These are phyloP conservation scores for Belgica antarctica DNA, from an alignment of 2,888 invertebrate species.

Conservation along the genomic window DNA sequence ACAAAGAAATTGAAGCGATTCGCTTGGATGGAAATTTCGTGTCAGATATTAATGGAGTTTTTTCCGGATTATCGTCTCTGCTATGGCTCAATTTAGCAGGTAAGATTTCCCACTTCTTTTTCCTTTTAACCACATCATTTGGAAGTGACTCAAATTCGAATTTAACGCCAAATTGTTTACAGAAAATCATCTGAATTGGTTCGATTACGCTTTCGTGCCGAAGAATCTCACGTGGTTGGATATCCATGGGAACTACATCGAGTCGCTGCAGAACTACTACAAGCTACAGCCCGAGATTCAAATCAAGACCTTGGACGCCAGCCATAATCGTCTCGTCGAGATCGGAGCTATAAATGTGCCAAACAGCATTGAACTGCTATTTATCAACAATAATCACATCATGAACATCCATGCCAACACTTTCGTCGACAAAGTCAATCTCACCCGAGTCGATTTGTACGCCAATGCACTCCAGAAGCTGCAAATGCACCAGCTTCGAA, in stretches of 20 bases:
- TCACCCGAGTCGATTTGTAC: conserved; percentile 86
- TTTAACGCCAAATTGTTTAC: no score
- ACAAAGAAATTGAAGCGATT: conserved; percentile 79
- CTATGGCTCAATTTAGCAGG: conserved; percentile 84
- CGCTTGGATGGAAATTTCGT: conserved; percentile 84
- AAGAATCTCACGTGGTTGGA: conserved; percentile 87
- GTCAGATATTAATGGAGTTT: conserved; percentile 85
- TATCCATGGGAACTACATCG: conserved; percentile 86
- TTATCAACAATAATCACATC: conserved; percentile 85
- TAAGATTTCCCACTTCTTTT: no score
- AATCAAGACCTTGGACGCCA: conserved; percentile 85
- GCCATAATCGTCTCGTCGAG: conserved; percentile 82
- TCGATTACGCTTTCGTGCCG: conserved; percentile 89
- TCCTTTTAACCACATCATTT: no score
- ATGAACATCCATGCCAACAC: conserved; percentile 78
- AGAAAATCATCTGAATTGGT: conserved; percentile 84
- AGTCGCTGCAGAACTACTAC: conserved; percentile 83
- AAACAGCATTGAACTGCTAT: conserved; percentile 80
- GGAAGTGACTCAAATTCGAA: no score
- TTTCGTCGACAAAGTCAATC: conserved; percentile 78
- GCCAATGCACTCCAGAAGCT: conserved; percentile 81
- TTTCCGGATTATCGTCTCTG: conserved; percentile 77
- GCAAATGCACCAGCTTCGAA: conserved; percentile 76
- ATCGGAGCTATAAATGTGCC: conserved; percentile 80
- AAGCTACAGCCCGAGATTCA: conserved; percentile 78